phyloP scores from a whole-genome alignment of 2,113 vertebrate genomes.

The Mirza zaza region DNA sequence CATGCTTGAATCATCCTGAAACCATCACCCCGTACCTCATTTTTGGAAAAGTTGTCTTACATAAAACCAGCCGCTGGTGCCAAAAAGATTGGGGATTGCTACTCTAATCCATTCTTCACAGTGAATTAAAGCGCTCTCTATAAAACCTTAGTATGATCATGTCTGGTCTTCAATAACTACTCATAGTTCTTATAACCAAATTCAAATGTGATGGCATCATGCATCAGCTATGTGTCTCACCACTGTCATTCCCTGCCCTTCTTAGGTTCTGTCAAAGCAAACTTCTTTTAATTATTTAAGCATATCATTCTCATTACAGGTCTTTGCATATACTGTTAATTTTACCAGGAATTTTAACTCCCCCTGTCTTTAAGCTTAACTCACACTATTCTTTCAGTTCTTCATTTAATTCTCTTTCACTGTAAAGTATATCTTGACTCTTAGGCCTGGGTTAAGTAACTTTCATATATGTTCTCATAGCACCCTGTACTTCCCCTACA shows the following conservation, averaged over 20 bases:
- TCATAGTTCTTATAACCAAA: background rate
- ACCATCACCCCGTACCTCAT: too few relatives aligned
- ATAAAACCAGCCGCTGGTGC: too few relatives aligned
- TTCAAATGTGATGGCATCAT: background rate
- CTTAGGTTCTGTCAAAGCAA: background rate
- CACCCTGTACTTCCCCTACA: background rate
- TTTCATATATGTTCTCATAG: background rate
- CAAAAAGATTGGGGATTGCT: too few relatives aligned
- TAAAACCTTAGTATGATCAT: background rate
- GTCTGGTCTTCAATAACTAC: background rate
- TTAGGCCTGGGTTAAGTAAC: background rate
- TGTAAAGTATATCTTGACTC: background rate
- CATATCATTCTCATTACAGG: background rate
- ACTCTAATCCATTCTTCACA: background rate
- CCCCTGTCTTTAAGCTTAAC: background rate
- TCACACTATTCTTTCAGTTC: background rate
- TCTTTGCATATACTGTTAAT: background rate
- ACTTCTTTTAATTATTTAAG: background rate
- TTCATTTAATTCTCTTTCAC: background rate
- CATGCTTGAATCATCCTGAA: too few relatives aligned
- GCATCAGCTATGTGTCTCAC: background rate
- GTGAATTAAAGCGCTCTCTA: background rate
- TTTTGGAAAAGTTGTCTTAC: too few relatives aligned
- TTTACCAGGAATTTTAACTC: background rate
- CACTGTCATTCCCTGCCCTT: background rate